phyloP scores from a whole-genome alignment of 2,797 vertebrate species.

The Cottoperca gobio region DNA sequence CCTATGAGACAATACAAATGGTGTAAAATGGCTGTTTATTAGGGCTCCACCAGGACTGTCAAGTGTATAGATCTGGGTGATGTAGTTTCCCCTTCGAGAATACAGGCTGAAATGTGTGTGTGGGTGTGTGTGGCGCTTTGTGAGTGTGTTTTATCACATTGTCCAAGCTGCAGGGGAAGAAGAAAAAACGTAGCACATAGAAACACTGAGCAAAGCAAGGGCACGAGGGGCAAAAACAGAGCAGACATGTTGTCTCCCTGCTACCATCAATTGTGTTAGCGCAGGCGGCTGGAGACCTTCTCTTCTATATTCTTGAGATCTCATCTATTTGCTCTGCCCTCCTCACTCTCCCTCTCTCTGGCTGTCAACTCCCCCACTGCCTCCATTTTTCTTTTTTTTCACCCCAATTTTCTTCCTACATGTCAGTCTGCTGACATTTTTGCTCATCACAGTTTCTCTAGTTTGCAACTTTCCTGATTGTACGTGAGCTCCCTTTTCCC shows the following conservation, averaged over 20 bases:
- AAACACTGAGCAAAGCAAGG: constrained; percentile 24
- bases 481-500: constrained; percentile 39
- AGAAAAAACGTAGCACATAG: constrained; percentile 14
- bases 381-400: constrained; percentile 39
- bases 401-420: constrained; percentile 29
- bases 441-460: constrained; percentile 68
- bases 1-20: constrained; percentile 55
- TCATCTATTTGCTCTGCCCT: constrained; percentile 53
- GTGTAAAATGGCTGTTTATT: constrained; percentile 67
- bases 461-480: constrained; percentile 70
- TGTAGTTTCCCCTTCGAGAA: constrained; percentile 48
- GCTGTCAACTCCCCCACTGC: constrained; percentile 10
- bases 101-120: constrained; percentile 17
- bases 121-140: constrained; percentile 8
- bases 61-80: constrained; percentile 52
- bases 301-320: constrained; percentile 52
- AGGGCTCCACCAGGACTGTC: constrained; percentile 47
- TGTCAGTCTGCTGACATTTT: constrained; percentile 79
- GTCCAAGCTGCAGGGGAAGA: constrained; percentile 43
- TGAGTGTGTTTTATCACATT: constrained; percentile 49
- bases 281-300: constrained; percentile 28
- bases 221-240: constrained; percentile 41
- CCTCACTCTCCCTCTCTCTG: constrained; percentile 17
- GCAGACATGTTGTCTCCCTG: constrained; percentile 41
- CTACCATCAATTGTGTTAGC: constrained; percentile 48